Evolutionary conservation across 2,888 invertebrate species (phyloP), one percentile per base, ranked within the genome.

Genomic region (Clanis bilineata): DNA sequence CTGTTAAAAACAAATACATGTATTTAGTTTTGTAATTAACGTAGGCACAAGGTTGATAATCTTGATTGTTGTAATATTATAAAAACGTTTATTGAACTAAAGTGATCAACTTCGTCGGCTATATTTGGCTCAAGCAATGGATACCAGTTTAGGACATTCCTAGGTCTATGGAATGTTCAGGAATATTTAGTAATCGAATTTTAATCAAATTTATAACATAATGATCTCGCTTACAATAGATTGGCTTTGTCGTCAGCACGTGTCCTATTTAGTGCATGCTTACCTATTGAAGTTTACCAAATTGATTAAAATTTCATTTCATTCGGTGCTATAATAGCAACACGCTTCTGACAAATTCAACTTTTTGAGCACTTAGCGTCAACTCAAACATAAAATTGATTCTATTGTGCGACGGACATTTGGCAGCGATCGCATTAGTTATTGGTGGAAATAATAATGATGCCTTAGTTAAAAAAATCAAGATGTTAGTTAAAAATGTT

Each of bases 141-240:
- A 9, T 28, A 28, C 22, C 22, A 32, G 36, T 57, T 23, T 45
- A 18, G 22, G 23, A 45, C 10, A 32, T 60, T 65, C 32, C 12
- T 65, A 66, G 57, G 57, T 73, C 73, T 74, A 21, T 74, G 63
- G 62, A 41, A 58, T 10, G 60, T 45, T 59, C 57, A 64, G 70
- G 58, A 72, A 67, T 68, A 41, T 51, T 45, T 79, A 74, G 80
- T 82, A 82, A 87, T 85, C 83, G 79, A 86, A 85, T 79, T 86
- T 87, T 81, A 89, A 88, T 89, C 82, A 85, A 88, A 88, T 85
- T 83, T 83, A 76, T 82, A 82, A 83, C 77, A 83, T 84, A 83
- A 82, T 85, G 80, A 83, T 78, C 77, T 76, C 74, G 73, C 66
- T 64, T 72, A 80, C 82, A 82, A 83, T 77, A 71, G 70, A 62